These are phyloP conservation scores for Nyctibius bracteatus DNA, from an alignment of 2,113 vertebrate genomes.

Conservation along the genomic window DNA sequence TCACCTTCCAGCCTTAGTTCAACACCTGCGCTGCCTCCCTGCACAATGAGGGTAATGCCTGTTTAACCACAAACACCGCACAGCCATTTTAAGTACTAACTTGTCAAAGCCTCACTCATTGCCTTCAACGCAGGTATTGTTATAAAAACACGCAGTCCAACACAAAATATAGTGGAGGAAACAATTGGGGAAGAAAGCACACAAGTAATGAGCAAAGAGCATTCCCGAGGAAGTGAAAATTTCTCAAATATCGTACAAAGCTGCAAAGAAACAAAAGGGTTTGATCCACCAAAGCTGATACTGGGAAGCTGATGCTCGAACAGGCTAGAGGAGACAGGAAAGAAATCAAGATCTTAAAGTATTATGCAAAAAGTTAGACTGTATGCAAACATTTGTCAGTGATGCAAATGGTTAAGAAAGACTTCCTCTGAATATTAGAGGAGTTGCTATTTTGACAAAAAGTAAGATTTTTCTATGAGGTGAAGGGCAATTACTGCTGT, in stretches of 20 bases:
- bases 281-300: neutral
- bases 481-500: neutral
- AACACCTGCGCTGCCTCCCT: neutral
- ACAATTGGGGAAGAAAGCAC: neutral
- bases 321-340: neutral
- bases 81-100: neutral
- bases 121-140: accelerated
- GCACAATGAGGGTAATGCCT: neutral
- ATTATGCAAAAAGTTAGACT: neutral
- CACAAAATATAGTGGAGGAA: neutral
- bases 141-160: neutral
- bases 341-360: neutral
- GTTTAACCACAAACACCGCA: neutral
- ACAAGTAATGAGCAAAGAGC: neutral
- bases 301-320: neutral
- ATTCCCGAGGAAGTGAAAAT: neutral
- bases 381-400: neutral
- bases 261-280: neutral
- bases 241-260: neutral
- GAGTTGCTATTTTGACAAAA: neutral
- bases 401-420: neutral
- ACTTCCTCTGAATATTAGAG: neutral
- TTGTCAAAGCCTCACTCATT: neutral
- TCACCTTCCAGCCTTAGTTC: neutral
- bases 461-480: neutral